Base-by-base conservation (phyloP, 2,888 invertebrate genomes). In the Athalia cordata region DNA sequence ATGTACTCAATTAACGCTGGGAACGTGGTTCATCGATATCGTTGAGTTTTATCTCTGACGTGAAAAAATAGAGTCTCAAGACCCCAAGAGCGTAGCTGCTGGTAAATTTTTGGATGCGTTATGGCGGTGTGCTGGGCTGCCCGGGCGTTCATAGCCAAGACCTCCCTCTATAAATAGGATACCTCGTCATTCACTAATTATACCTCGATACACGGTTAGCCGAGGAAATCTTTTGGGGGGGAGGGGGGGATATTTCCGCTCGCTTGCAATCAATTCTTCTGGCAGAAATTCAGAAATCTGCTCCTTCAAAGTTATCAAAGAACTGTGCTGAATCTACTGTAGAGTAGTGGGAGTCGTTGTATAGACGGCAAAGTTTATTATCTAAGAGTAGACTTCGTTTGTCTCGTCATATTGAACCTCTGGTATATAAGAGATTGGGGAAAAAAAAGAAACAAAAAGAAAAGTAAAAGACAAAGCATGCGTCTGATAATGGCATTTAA, bases 171-270 rank as follows among this genome's bases (percentile, higher is more conserved):
- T 84, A 86, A 87, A 87, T 87, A 87, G 83, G 81, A 83, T 82
- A 79, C 86, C 86, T 85, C 86, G 85, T 83, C 83, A 84, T 83
- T 85, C 82, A 87, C 89, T 90, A 90, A 89, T 89, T 89, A 89
- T 90, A 89, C 82, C 83, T 82, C 82, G 82, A 83, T 85, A 84
- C 84, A 81, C 80, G 78, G 72, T 61, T 75, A 47, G 72, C 72
- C 9, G 57, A 45, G 57, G 45, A 59, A 59, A 72, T 43, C 57
- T 72, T 72, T 72, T 50, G 72, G 55, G 11, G 45, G 57, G 62
- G 49, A 50, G 75, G n/a, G n/a, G n/a, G 68, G 15, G 68, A 68
- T 62, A 64, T 75, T 75, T 75, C 75, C 75, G 75, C 62, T 29
- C 50, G 15, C 47, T 75, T 75, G 62, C 75, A 64, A 75, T 75